Evolutionary conservation across 1,140 invertebrate genomes (phyloP), one percentile per base, ranked within the genome.

Genomic region (Drosophila varians): DNA sequence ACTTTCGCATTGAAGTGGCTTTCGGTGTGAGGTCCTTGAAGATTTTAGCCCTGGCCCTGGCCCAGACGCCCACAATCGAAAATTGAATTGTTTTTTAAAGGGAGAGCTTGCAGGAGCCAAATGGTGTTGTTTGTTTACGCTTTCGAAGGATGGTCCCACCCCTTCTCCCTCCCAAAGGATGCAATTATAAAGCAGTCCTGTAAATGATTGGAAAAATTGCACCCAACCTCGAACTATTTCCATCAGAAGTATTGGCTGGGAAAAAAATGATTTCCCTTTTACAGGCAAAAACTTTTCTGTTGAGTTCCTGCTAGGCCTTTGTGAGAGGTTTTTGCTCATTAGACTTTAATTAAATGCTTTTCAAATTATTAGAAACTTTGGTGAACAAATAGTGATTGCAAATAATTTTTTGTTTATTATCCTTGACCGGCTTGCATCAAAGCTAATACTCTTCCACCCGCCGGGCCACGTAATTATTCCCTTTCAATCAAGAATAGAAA

Each of bases 401-500:
- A n/a, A n/a, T 31, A 31, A 11, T 11, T n/a, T 31, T 28, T 2
- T n/a, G 2, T 9, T 28, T 11, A 11, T 31, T 9, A 11, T 0
- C 28, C 28, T 31, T 31, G 28, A 31, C 28, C 28, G 1, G 28
- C 11, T 31, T 38, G 36, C 1, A 38, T 14, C 3, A 14, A 38
- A 16, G 36, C 12, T 4, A 38, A 5, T 21, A 25, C 11, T 7
- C n/a, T 16, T 28, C 12, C 12, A 26, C 21, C 8, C 23, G 25
- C n/a, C 18, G n/a, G 2, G 16, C 25, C 43, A 5, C n/a, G 14
- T 38, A 65, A 52, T 34, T 66, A 52, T 52, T 65, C 46, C 26
- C n/a, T 66, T 66, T 66, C 16, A 52, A 28, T 66, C 6, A 9
- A 26, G 60, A 34, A 53, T 18, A 25, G 14, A 42, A 51, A 9